Base-by-base conservation (phyloP, 2,888 invertebrate species). In the Embidobia sp. region DNA sequence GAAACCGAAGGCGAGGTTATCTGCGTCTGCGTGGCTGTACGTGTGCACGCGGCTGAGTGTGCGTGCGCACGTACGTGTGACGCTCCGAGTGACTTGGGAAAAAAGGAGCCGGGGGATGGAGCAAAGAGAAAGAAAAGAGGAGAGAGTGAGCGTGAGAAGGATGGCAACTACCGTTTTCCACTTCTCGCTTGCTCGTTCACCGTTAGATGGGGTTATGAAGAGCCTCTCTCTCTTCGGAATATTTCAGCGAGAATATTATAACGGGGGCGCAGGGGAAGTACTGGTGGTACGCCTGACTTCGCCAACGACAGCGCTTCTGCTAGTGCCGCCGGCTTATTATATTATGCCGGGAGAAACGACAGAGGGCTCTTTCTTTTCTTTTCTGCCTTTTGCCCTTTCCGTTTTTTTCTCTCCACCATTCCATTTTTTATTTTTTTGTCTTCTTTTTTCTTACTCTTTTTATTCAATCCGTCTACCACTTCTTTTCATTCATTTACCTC, bases 241-340 rank as follows among this genome's bases (percentile, higher is more conserved):
- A 86, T 85, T 84, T 86, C 86, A 80, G 85, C 81, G 82, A 84
- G 85, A 86, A 87, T 87, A 87, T 87, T 85, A 86, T 86, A 85
- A 85, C 85, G 83, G 83, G 76, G 81, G 73, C 78, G 75, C 26
- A 53, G 69, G 69, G 78, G 70, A 76, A 55, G 79, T 66, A 77
- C 77, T 66, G 70, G 61, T 78, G 82, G 69, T 80, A 72, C 79
- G 79, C 83, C 74, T 79, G 79, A 83, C 83, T 82, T 81, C 82
- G 80, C 78, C 79, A 82, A 80, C 82, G 81, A 80, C 80, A 72
- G 80, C 81, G 80, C 75, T 78, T 79, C 81, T 75, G 59, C 77
- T 74, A 79, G 72, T 46, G 75, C 79, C 79, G 67, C 72, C 77
- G 81, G 83, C 83, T 83, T 84, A 84, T 84, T 83, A 82, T 82